These are phyloP conservation scores for Leptinotarsa undecemlineata DNA, from an alignment of 1,140 invertebrate genomes.

Conservation along the genomic window DNA sequence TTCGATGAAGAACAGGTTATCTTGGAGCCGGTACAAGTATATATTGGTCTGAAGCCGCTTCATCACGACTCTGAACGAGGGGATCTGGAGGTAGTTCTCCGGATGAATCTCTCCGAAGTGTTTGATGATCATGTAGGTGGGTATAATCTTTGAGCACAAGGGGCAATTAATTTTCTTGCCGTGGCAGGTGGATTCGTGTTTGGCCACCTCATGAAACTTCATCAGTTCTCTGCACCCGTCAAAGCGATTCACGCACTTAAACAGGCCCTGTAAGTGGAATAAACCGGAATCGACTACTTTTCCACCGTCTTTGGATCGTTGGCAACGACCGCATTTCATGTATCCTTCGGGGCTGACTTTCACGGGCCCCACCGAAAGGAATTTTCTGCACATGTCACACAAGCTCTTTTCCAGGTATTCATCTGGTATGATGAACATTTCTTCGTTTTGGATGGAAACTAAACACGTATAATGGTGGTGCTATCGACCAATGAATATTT, in stretches of 20 bases:
- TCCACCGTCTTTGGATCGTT: background rate
- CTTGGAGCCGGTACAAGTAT: background rate
- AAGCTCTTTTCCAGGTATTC: background rate
- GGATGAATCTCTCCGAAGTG: background rate
- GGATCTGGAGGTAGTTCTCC: background rate
- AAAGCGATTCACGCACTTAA: background rate
- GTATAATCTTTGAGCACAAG: background rate
- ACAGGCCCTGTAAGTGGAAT: background rate
- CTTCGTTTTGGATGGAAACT: no score
- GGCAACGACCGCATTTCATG: background rate
- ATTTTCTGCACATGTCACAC: background rate
- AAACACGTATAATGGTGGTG: no score
- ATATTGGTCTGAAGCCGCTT: background rate
- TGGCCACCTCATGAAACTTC: background rate
- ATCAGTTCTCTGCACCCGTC: background rate
- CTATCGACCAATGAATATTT: no score
- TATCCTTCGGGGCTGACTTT: background rate
- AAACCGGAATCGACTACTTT: background rate
- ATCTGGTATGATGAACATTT: background rate
- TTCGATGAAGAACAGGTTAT: background rate
- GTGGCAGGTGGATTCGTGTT: background rate
- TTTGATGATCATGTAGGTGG: background rate
- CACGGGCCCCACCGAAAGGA: background rate
- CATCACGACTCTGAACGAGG: background rate
- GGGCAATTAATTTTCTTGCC: background rate